Percentiles rank a stretch among this genome's conserved stretches.
These are phyloP conservation scores for Corythornis vintsioides DNA, from an alignment of 2,113 vertebrate species.

Conservation along the genomic window DNA sequence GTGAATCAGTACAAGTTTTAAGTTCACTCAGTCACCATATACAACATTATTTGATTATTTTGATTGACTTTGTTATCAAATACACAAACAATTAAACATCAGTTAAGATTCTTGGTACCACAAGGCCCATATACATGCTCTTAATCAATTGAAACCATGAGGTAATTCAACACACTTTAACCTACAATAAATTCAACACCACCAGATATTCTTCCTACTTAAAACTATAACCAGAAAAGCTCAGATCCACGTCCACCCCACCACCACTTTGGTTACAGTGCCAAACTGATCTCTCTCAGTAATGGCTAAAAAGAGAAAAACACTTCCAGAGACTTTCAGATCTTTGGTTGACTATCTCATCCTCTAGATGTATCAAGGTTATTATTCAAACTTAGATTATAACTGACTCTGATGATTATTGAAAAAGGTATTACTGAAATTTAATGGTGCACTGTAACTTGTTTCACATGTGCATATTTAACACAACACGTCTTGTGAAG, in stretches of 20 bases:
- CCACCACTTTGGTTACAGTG: not conserved
- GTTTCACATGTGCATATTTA: not conserved
- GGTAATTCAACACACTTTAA: not conserved
- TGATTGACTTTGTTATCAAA: not conserved
- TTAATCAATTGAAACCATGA: not conserved
- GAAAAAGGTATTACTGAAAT: not conserved
- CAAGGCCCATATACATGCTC: not conserved
- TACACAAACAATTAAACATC: not conserved
- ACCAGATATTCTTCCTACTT: not conserved
- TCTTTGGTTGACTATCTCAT: not conserved
- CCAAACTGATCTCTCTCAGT: not conserved
- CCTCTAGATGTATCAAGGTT: not conserved
- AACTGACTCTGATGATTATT: not conserved
- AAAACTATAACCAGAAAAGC: not conserved
- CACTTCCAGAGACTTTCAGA: not conserved
- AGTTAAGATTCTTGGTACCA: not conserved
- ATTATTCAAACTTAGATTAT: not conserved
- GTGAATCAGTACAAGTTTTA: not conserved
- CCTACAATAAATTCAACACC: not conserved
- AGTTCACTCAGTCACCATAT: not conserved
- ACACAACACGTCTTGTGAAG: not conserved
- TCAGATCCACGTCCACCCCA: not conserved
- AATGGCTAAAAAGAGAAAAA: not conserved
- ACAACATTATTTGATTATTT: constrained; percentile 9
- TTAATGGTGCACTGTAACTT: not conserved